These are phyloP conservation scores for Melanophora roralis DNA, from an alignment of 2,888 invertebrate genomes.

Conservation along the genomic window DNA sequence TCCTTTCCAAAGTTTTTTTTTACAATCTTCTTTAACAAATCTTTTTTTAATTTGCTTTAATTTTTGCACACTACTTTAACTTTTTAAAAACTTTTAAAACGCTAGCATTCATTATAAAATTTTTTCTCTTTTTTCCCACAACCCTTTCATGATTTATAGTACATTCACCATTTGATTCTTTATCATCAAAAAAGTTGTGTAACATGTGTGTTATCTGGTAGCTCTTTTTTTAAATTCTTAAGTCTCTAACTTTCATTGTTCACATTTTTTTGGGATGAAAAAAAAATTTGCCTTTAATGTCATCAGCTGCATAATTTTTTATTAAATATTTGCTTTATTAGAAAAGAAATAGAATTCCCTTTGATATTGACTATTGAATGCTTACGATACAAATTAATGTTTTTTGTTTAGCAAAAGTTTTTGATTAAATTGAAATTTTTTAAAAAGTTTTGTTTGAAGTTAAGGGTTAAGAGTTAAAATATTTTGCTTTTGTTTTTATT, in stretches of 20 bases:
- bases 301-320: constrained; percentile 36
- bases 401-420: constrained; percentile 1
- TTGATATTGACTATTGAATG: neutral
- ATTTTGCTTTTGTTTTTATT: neutral
- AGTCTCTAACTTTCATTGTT: neutral
- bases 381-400: neutral
- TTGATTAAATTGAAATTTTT: neutral
- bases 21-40: too few relatives aligned
- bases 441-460: neutral
- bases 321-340: constrained; percentile 20
- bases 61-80: neutral
- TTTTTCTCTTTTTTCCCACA: neutral
- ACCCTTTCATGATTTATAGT: neutral
- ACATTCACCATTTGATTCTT: constrained; percentile 15
- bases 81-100: neutral
- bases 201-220: constrained; percentile 7
- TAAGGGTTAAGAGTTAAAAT: too few relatives aligned
- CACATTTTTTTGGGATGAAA: neutral
- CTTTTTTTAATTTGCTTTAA: neutral
- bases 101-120: neutral
- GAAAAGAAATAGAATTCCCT: neutral
- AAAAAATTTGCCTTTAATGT: neutral
- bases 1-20: too few relatives aligned
- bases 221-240: neutral
- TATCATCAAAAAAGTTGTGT: neutral